Evolutionary conservation across 2,888 invertebrate genomes (phyloP).

Genomic region (Andrena fulva): DNA sequence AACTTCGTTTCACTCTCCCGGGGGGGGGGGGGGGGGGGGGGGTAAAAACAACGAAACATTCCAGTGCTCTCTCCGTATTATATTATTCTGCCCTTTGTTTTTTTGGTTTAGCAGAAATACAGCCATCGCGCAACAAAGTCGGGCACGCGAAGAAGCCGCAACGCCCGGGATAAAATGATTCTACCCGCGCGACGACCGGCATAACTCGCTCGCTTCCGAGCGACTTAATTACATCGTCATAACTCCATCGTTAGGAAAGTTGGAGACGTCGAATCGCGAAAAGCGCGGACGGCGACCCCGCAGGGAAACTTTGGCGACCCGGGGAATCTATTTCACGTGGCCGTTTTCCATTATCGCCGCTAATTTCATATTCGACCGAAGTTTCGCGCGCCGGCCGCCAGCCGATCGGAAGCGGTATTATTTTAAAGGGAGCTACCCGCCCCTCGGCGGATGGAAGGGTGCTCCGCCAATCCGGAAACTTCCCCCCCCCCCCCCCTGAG

Average conservation of each 20-base stretch:
- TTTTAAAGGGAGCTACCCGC: constrained; percentile 52
- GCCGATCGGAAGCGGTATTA: constrained; percentile 39
- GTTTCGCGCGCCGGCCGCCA: constrained; percentile 16
- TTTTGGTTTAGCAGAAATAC: neutral
- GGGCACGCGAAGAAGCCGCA: neutral
- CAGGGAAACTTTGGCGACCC: constrained; percentile 1
- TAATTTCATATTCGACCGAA: constrained; percentile 46
- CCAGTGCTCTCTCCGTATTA: neutral
- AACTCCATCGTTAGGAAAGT: neutral
- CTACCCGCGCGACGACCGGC: neutral
- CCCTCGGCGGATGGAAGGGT: constrained; percentile 45
- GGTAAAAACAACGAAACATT: constrained; percentile 22
- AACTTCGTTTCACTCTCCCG: constrained; percentile 36
- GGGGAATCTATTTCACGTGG: neutral
- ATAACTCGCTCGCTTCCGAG: neutral
- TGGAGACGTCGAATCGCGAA: constrained; percentile 5
- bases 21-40: neutral
- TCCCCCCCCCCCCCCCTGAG: neutral
- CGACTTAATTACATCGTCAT: constrained; percentile 21
- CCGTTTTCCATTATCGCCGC: constrained; percentile 28
- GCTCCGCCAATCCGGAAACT: constrained; percentile 57
- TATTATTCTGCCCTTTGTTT: neutral
- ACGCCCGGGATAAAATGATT: neutral
- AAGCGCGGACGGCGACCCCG: neutral
- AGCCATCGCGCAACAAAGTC: neutral